Evolutionary conservation across 2,888 invertebrate species (phyloP).

Genomic region (Homarus gammarus): DNA sequence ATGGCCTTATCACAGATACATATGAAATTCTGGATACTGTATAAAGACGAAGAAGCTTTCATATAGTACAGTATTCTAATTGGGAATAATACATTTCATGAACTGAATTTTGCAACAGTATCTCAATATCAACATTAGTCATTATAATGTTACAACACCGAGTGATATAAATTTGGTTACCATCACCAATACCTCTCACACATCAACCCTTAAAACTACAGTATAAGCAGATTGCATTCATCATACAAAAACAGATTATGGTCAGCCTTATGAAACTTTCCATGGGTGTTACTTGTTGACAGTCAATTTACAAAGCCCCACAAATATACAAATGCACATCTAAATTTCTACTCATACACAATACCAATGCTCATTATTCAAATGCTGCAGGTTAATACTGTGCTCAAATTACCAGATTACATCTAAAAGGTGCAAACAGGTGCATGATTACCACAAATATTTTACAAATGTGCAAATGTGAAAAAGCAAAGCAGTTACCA

Average conservation of each 20-base stretch:
- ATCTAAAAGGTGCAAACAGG: neutral
- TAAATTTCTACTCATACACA: neutral
- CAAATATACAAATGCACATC: neutral
- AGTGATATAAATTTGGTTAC: neutral
- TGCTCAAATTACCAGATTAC: constrained; percentile 31
- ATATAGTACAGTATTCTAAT: too few relatives aligned
- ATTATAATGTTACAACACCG: too few relatives aligned
- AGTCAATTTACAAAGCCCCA: neutral
- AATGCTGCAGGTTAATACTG: constrained; percentile 16
- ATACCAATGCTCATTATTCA: neutral
- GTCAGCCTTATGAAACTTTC: neutral
- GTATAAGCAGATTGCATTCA: neutral
- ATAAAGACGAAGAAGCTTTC: too few relatives aligned
- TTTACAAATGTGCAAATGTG: constrained; percentile 17
- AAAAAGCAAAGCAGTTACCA: constrained; percentile 21
- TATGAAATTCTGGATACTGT: too few relatives aligned
- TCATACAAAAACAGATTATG: neutral
- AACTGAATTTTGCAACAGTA: too few relatives aligned
- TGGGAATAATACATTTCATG: too few relatives aligned
- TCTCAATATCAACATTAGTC: too few relatives aligned
- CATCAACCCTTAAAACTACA: neutral
- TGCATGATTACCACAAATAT: constrained; percentile 10
- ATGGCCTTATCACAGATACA: too few relatives aligned
- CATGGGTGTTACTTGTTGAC: neutral
- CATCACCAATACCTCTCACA: neutral